Conservation (phyloP, 2,113 vertebrate genomes). For the Tonatia bakeri region DNA sequence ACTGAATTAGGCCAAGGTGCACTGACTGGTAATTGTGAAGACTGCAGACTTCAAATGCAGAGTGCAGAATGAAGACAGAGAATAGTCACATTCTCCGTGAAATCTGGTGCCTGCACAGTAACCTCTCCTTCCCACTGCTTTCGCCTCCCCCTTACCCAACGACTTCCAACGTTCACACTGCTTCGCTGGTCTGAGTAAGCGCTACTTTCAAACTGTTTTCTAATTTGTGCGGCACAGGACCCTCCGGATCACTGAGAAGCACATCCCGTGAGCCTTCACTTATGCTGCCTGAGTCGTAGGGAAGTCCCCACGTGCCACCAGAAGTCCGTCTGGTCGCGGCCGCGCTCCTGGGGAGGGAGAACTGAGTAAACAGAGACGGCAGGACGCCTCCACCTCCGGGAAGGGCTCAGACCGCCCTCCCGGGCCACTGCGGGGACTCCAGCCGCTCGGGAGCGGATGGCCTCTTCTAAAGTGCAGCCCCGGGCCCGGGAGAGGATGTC, state of each 20-base stretch:
- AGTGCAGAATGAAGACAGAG: too few species aligned
- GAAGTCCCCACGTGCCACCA: background rate
- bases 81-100: background rate
- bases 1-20: fast-evolving
- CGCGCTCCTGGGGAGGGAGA: constrained; percentile 17
- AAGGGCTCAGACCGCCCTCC: background rate
- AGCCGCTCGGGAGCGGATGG: constrained; percentile 70
- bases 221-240: background rate
- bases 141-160: background rate
- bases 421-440: constrained; percentile 65
- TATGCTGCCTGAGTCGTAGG: background rate
- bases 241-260: background rate
- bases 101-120: background rate
- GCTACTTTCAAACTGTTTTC: background rate
- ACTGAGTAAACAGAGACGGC: constrained; percentile 61
- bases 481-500: constrained; percentile 70
- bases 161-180: background rate
- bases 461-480: constrained; percentile 70
- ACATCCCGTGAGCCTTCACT: background rate
- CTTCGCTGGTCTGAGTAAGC: background rate
- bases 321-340: constrained; percentile 24
- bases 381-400: constrained; percentile 38
- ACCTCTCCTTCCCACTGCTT: background rate
- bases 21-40: too few species aligned
- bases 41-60: too few species aligned